Evolutionary conservation across 2,888 invertebrate genomes (phyloP), one percentile per base, ranked within the genome.

Genomic region (Drosophila mayaguana): DNA sequence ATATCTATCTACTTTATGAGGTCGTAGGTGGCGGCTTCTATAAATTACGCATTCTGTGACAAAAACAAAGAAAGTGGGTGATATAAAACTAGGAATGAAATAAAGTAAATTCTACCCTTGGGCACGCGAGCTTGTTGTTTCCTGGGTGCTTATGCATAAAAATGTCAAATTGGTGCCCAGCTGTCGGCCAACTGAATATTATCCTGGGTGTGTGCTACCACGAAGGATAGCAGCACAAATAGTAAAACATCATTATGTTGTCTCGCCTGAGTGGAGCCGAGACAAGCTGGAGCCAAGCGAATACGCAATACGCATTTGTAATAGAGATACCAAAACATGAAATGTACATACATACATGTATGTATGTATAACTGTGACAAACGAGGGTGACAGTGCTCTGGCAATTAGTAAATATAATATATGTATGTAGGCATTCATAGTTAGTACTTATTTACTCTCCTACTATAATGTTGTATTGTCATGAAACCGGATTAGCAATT

Each of bases 241-340:
- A 36, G 28, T 7, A 18, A 38, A 56, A 51, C 38, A 43, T 56
- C 43, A 28, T 32, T 45, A 28, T 43, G 36, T 9, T 40, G 67
- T 55, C 67, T 43, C 67, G 67, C 43, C 66, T 18, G 50, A 56
- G 43, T 57, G 56, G 56, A 59, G 67, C 67, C 68, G 46, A 53
- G 53, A 67, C 68, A 20, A 20, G 34, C 45, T 53, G 67, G 67
- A 22, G 66, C 66, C 65, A 43, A 12, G 20, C 25, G 36, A 57
- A 57, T 45, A 42, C 65, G 56, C 56, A 57, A 57, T 45, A 42
- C 65, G 56, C 56, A 60, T 59, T 68, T 32, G 9, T 54, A 55
- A 69, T 59, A 45, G 14, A 34, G n/a, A 59, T 42, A 53, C 18
- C 9, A 36, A 45, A 16, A 42, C 14, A 18, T 36, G 22, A 32